These are phyloP conservation scores for Myodes glareolus DNA, from an alignment of 2,113 vertebrate genomes.

Conservation along the genomic window DNA sequence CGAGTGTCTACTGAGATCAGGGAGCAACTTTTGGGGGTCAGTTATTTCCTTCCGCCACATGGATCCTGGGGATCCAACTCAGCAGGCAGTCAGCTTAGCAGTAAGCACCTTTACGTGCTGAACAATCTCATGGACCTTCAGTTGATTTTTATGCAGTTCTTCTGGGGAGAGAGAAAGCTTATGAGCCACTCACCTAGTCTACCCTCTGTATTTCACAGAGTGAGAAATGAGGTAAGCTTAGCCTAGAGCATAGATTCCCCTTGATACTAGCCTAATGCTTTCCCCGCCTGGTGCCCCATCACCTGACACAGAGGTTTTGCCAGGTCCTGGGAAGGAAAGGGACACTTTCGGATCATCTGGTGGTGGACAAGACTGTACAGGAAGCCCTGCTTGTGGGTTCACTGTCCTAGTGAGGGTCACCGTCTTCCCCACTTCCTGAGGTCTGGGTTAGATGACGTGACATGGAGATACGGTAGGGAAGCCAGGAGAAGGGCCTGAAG, in stretches of 20 bases:
- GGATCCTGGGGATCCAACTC: neutral
- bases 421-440: neutral
- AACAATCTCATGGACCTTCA: neutral
- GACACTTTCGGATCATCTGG: neutral
- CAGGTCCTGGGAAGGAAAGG: neutral
- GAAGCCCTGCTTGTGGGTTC: neutral
- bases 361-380: neutral
- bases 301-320: neutral
- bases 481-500: neutral
- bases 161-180: neutral
- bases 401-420: neutral
- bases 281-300: neutral
- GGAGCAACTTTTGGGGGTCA: neutral
- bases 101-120: no score
- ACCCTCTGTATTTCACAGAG: neutral
- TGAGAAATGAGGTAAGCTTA: conserved; percentile 37
- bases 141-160: neutral
- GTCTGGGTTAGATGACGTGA: neutral
- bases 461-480: no score
- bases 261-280: neutral
- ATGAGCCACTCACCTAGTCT: neutral
- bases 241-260: neutral
- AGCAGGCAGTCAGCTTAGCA: neutral
- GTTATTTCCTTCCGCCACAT: neutral
- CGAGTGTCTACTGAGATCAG: neutral